These are phyloP conservation scores for Leptobrachium leishanense DNA, from an alignment of 2,113 vertebrate species.

Conservation along the genomic window DNA sequence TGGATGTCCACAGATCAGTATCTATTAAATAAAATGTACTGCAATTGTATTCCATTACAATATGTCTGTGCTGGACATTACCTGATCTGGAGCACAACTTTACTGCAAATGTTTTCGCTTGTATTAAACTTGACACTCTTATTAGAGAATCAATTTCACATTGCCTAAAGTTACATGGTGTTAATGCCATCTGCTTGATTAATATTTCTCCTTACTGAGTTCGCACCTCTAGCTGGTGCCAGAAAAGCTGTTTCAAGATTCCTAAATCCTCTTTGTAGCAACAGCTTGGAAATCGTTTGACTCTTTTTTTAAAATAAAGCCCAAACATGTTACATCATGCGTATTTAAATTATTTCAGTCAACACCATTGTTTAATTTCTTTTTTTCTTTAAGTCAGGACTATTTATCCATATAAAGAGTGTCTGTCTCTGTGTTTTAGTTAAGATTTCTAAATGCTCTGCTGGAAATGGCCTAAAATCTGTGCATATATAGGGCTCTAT, in stretches of 20 bases:
- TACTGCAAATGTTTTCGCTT: conserved; percentile 15
- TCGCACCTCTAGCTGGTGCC: conserved; percentile 29
- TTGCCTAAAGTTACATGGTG: conserved; percentile 32
- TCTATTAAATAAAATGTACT: no score
- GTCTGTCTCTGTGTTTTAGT: no score
- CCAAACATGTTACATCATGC: conserved; percentile 16
- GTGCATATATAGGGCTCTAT: no score
- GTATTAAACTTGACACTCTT: conserved; percentile 30
- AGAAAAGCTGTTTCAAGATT: conserved; percentile 38
- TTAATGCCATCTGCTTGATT: conserved; percentile 38
- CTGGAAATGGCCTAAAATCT: no score
- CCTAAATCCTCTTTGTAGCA: conserved; percentile 21
- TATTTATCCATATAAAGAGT: no score
- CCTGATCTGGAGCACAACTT: conserved; percentile 11
- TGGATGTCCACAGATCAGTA: no score
- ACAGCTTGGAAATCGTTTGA: conserved; percentile 27
- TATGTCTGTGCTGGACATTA: background rate
- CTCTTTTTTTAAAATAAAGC: background rate
- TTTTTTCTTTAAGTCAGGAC: background rate
- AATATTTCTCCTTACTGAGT: conserved; percentile 4
- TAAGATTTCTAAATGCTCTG: no score
- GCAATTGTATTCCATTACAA: background rate
- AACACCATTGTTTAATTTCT: conserved; percentile 3
- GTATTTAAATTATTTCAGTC: conserved; percentile 17
- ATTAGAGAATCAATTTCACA: conserved; percentile 32